Conservation (phyloP, 1,140 invertebrate genomes). For the Halictus rubicundus region DNA sequence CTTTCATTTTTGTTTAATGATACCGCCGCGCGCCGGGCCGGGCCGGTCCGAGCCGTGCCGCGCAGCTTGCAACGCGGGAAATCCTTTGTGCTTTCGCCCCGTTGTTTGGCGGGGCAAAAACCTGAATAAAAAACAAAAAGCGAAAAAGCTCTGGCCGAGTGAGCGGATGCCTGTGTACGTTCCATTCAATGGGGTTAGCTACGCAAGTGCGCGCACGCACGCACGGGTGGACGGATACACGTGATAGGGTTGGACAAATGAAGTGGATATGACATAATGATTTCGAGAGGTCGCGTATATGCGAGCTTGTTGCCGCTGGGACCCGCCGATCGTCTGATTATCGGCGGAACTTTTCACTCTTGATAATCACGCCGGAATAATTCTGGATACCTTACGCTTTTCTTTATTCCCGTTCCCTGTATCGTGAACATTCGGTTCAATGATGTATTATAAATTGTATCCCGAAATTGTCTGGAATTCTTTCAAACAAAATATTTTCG, state of each 20-base stretch:
- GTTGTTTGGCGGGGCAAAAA: conserved; percentile 43
- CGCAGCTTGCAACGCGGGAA: conserved; percentile 38
- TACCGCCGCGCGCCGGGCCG: background rate
- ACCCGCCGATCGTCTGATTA: conserved; percentile 37
- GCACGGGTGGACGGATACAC: conserved; percentile 33
- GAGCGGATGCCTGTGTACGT: conserved; percentile 44
- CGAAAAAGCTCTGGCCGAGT: conserved; percentile 43
- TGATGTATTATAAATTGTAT: too few species aligned
- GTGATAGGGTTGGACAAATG: conserved; percentile 62
- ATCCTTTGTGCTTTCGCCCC: conserved; percentile 38
- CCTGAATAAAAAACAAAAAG: conserved; percentile 26
- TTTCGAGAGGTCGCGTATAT: conserved; percentile 57
- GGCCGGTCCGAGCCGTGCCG: conserved; percentile 18
- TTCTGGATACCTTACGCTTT: too few species aligned
- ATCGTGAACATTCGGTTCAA: too few species aligned
- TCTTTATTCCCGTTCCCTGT: background rate
- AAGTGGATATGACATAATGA: conserved; percentile 68
- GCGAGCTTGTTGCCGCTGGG: conserved; percentile 51
- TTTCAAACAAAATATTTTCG: too few species aligned
- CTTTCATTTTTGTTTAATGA: conserved; percentile 44
- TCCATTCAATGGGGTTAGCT: conserved; percentile 53
- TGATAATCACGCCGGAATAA: background rate
- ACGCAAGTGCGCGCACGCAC: conserved; percentile 32
- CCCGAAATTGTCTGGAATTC: too few species aligned
- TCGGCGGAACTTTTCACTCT: conserved; percentile 52